phyloP scores from a whole-genome alignment of 2,888 invertebrate species.

The Diabrotica balteata region DNA sequence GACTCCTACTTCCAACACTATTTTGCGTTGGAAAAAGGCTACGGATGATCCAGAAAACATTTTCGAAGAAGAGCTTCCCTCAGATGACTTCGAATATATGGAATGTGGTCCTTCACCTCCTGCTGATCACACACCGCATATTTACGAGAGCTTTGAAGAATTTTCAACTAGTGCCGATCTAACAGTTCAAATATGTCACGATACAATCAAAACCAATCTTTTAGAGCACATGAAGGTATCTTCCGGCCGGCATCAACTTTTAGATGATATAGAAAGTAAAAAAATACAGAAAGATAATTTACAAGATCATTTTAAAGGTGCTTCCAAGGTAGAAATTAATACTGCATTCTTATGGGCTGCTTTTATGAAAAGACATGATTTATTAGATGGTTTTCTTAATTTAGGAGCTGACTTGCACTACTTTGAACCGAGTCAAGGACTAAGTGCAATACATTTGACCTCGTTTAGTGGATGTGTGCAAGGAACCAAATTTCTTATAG shows the following conservation, averaged over 20 bases:
- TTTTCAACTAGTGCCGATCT: constrained; percentile 67
- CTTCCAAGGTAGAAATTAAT: constrained; percentile 74
- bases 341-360: constrained; percentile 77
- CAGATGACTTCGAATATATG: constrained; percentile 77
- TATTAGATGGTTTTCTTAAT: constrained; percentile 69
- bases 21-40: constrained; percentile 51
- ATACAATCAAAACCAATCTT: constrained; percentile 76
- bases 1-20: constrained; percentile 45
- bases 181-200: constrained; percentile 75
- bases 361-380: constrained; percentile 73
- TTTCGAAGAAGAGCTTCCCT: constrained; percentile 73
- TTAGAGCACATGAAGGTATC: constrained; percentile 76
- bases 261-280: constrained; percentile 78
- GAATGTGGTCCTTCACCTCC: constrained; percentile 82
- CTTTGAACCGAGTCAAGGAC: constrained; percentile 73
- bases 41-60: constrained; percentile 57
- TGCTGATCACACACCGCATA: constrained; percentile 80
- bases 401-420: constrained; percentile 76
- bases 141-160: constrained; percentile 83
- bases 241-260: constrained; percentile 71
- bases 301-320: constrained; percentile 62
- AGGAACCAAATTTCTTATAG: constrained; percentile 73
- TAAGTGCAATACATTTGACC: constrained; percentile 78
- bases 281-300: constrained; percentile 68
- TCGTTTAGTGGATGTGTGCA: constrained; percentile 80